Percentiles rank a stretch among this genome's conserved stretches.
These are phyloP conservation scores for Falcaria lacertinaria DNA, from an alignment of 2,888 invertebrate species.

Conservation along the genomic window DNA sequence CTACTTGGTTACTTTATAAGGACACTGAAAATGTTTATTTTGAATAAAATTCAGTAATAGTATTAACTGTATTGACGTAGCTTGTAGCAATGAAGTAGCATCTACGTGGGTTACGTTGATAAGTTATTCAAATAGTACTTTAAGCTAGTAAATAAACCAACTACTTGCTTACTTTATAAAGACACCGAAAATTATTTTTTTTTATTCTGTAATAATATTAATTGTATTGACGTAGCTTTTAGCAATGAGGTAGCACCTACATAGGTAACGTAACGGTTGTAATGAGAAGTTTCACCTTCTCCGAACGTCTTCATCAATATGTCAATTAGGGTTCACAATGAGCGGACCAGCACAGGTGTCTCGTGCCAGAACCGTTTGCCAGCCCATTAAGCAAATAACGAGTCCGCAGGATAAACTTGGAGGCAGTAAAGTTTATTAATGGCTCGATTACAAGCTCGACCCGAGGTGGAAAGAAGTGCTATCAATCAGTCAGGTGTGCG, in stretches of 20 bases:
- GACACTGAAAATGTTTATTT: too few species aligned
- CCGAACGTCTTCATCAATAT: constrained; percentile 54
- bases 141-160: too few species aligned
- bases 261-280: neutral
- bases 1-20: too few species aligned
- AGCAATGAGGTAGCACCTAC: neutral
- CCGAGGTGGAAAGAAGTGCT: constrained; percentile 79
- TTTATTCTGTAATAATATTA: too few species aligned
- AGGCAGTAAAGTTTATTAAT: constrained; percentile 80
- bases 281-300: constrained; percentile 26
- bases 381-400: constrained; percentile 78
- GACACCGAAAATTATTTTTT: too few species aligned
- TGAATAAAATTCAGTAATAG: too few species aligned
- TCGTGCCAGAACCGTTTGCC: constrained; percentile 61
- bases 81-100: neutral
- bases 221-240: neutral
- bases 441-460: constrained; percentile 80
- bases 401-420: constrained; percentile 75
- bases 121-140: too few species aligned
- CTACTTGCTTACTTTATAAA: too few species aligned
- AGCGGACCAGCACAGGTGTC: constrained; percentile 60
- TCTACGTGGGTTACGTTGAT: neutral
- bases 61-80: neutral
- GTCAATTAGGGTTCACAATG: constrained; percentile 60
- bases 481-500: constrained; percentile 79